Percentiles rank a stretch among this genome's conserved stretches.
Conservation (phyloP, 2,888 invertebrate genomes). For the Eupsilia transversa region DNA sequence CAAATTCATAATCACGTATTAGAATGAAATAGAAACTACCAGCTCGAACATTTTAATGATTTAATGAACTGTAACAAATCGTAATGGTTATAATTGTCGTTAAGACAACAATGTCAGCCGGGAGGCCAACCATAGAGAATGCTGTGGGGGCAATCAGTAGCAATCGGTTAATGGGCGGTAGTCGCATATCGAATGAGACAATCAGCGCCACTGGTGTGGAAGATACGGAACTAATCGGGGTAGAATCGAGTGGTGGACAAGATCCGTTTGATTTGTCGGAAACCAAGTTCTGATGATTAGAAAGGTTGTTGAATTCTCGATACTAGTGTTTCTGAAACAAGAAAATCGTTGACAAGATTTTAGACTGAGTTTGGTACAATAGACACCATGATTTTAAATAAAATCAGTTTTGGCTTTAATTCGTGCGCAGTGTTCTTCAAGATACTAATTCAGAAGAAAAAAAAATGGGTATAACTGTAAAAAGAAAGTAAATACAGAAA, state of each 20-base stretch:
- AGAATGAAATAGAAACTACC: slow-evolving; percentile 51
- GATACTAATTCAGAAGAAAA: too few species aligned
- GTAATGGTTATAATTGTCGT: slow-evolving; percentile 85
- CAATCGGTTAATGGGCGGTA: slow-evolving; percentile 81
- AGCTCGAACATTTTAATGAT: slow-evolving; percentile 76
- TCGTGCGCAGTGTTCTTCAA: not conserved
- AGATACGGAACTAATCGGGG: slow-evolving; percentile 78
- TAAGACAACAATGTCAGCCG: slow-evolving; percentile 79
- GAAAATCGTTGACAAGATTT: not conserved
- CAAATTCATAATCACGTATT: slow-evolving; percentile 15
- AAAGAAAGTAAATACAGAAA: not conserved
- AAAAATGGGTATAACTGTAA: too few species aligned
- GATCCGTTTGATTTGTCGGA: slow-evolving; percentile 31
- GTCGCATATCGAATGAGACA: slow-evolving; percentile 85
- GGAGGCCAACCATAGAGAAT: slow-evolving; percentile 85
- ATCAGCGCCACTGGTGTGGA: slow-evolving; percentile 74
- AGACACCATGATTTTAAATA: not conserved
- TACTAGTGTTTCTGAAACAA: not conserved
- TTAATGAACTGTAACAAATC: slow-evolving; percentile 81
- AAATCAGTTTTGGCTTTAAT: not conserved
- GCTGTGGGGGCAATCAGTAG: slow-evolving; percentile 78
- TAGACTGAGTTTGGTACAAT: not conserved
- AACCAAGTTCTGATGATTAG: not conserved
- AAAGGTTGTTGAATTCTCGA: not conserved
- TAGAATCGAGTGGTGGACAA: slow-evolving; percentile 41